These are phyloP conservation scores for Ophion costatus DNA, from an alignment of 2,888 invertebrate species.

Conservation along the genomic window DNA sequence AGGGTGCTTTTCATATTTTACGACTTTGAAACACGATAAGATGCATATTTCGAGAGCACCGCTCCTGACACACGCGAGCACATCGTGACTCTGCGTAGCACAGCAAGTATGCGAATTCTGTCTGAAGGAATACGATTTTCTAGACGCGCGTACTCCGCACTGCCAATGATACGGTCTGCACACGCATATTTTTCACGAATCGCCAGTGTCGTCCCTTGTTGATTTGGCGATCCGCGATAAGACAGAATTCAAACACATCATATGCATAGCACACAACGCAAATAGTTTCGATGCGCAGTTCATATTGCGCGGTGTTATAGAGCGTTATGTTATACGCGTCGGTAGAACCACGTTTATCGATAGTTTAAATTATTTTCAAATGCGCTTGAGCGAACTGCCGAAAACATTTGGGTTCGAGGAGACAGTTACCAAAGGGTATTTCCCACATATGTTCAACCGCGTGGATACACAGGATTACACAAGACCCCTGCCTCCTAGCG, in stretches of 20 bases:
- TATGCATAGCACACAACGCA: slow-evolving; percentile 59
- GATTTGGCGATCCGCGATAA: background rate
- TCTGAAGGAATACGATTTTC: background rate
- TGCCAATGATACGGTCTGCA: background rate
- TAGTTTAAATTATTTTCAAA: slow-evolving; percentile 73
- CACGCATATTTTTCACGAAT: background rate
- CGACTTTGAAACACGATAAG: slow-evolving; percentile 58
- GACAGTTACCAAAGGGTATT: slow-evolving; percentile 68
- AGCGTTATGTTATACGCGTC: slow-evolving; percentile 52
- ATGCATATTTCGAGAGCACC: background rate
- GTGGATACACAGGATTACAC: slow-evolving; percentile 61
- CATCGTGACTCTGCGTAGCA: slow-evolving; percentile 24
- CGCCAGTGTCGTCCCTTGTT: background rate
- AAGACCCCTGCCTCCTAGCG: background rate
- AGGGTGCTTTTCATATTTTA: slow-evolving; percentile 56
- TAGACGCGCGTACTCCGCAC: too few relatives aligned
- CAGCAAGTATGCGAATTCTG: slow-evolving; percentile 5
- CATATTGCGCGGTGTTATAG: slow-evolving; percentile 47
- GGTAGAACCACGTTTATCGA: slow-evolving; percentile 69
- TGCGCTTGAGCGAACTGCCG: slow-evolving; percentile 70
- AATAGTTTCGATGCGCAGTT: slow-evolving; percentile 61
- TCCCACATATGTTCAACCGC: slow-evolving; percentile 72
- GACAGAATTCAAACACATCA: slow-evolving; percentile 30
- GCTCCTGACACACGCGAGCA: background rate
- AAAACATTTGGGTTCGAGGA: slow-evolving; percentile 71